These are phyloP conservation scores for Cecropterus lyciades DNA, from an alignment of 1,140 invertebrate species.

Conservation along the genomic window DNA sequence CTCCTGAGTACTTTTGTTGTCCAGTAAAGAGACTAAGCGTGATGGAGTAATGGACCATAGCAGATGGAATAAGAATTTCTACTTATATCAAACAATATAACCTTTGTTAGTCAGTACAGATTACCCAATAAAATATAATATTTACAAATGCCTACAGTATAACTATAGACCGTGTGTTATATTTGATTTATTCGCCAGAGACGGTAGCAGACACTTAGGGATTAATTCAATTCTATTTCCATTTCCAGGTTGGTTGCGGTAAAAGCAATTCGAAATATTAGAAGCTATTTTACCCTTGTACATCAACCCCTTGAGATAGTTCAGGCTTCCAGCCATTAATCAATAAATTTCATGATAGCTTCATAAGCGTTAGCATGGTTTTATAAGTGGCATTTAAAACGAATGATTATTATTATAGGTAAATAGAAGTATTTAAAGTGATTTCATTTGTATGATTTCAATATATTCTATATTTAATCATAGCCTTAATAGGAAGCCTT, in stretches of 20 bases:
- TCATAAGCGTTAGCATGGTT: slow-evolving; percentile 9
- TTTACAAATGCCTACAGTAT: background rate
- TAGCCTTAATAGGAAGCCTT: too few species aligned
- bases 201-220: slow-evolving; percentile 17
- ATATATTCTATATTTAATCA: too few species aligned
- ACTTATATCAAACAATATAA: too few species aligned
- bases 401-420: too few species aligned
- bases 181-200: slow-evolving; percentile 18
- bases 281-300: slow-evolving; percentile 32
- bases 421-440: too few species aligned
- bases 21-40: too few species aligned
- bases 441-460: too few species aligned
- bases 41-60: too few species aligned
- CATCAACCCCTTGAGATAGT: slow-evolving; percentile 30
- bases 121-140: background rate
- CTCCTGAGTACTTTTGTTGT: too few species aligned
- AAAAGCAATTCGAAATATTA: slow-evolving; percentile 33
- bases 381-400: background rate
- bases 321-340: slow-evolving; percentile 24
- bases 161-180: background rate
- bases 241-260: slow-evolving; percentile 31
- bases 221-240: slow-evolving; percentile 30
- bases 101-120: background rate
- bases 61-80: too few species aligned
- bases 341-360: slow-evolving; percentile 32